A percentile compares a stretch with the other conserved stretches of the same genome.
phyloP scores from a whole-genome alignment of 2,113 vertebrate genomes.

The Limnothrissa miodon region DNA sequence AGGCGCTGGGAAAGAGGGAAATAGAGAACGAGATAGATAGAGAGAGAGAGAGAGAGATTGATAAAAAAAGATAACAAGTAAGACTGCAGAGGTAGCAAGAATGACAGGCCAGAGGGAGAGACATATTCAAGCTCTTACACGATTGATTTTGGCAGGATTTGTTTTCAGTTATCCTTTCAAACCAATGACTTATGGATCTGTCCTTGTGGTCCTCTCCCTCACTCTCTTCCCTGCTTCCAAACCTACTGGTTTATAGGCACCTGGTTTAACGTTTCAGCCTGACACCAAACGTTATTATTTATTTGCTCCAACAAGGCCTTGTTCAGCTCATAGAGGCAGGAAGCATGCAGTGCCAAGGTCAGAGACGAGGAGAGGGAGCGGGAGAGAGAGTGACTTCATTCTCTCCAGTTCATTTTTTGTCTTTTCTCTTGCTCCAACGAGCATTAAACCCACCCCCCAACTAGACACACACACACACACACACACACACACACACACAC shows the following conservation, averaged over 20 bases:
- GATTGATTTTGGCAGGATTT: constrained; percentile 10
- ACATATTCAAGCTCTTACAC: neutral
- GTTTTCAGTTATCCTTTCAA: neutral
- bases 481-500: too few relatives aligned
- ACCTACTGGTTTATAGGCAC: neutral
- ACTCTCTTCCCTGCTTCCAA: neutral
- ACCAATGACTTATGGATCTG: neutral
- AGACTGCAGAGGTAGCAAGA: neutral
- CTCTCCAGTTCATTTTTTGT: too few relatives aligned
- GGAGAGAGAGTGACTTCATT: neutral
- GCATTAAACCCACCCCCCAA: too few relatives aligned
- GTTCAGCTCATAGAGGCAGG: neutral
- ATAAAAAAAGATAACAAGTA: neutral
- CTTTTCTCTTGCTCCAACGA: too few relatives aligned
- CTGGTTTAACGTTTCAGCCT: neutral
- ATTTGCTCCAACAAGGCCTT: neutral
- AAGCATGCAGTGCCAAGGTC: neutral
- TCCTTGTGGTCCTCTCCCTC: neutral
- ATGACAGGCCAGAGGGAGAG: neutral
- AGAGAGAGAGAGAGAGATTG: neutral
- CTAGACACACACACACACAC: too few relatives aligned
- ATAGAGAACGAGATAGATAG: neutral
- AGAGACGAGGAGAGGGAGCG: neutral
- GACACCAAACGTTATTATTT: neutral
- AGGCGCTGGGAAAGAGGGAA: neutral